Percentiles rank a stretch among this genome's conserved stretches.
Evolutionary conservation across 2,888 invertebrate species (phyloP).

Genomic region (Netelia virgata): DNA sequence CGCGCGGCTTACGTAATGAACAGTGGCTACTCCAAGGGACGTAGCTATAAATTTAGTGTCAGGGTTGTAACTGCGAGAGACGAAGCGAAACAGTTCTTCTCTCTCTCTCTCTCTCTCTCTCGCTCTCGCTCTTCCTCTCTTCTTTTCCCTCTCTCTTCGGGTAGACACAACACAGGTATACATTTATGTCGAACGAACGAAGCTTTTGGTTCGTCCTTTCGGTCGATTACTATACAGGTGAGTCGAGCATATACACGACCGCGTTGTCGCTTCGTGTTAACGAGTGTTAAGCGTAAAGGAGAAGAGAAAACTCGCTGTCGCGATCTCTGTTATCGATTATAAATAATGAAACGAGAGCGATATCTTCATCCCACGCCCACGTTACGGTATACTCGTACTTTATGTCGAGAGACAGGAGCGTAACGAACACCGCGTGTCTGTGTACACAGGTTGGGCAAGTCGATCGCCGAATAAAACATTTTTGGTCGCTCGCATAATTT

Average conservation of each 20-base stretch:
- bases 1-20: conserved; percentile 72
- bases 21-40: conserved; percentile 66
- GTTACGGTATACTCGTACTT: neutral
- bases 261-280: conserved; percentile 56
- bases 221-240: conserved; percentile 56
- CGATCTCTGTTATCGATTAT: conserved; percentile 26
- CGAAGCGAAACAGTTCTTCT: conserved; percentile 30
- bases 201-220: conserved; percentile 38
- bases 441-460: too few relatives aligned
- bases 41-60: conserved; percentile 69
- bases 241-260: conserved; percentile 37
- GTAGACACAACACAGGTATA: neutral
- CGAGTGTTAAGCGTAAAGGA: conserved; percentile 34
- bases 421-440: too few relatives aligned
- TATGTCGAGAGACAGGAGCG: neutral
- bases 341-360: conserved; percentile 1
- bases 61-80: conserved; percentile 31
- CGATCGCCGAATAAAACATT: too few relatives aligned
- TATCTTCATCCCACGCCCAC: conserved; percentile 39
- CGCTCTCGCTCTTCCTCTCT: conserved; percentile 1
- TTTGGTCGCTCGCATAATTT: too few relatives aligned
- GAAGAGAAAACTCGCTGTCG: conserved; percentile 6
- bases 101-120: conserved; percentile 7
- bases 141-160: neutral
- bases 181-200: conserved; percentile 43